These are phyloP conservation scores for Petrophora chlorosata DNA, from an alignment of 2,888 invertebrate species.

Conservation along the genomic window DNA sequence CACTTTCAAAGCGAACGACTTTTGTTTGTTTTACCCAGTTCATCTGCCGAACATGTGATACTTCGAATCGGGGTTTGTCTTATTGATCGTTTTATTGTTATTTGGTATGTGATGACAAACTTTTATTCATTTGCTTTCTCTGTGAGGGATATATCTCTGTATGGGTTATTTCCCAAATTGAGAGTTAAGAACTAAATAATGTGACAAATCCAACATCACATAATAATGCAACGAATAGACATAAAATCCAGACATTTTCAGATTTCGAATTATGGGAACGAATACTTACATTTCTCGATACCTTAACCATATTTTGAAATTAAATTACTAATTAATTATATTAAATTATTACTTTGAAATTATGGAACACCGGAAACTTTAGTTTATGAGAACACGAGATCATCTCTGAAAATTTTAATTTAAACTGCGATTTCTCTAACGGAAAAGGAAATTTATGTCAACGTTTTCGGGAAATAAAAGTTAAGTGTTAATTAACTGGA, in stretches of 20 bases:
- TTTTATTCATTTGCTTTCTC: neutral
- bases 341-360: neutral
- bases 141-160: neutral
- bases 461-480: constrained; percentile 8
- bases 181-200: no score
- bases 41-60: constrained; percentile 57
- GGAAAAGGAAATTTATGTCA: constrained; percentile 15
- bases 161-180: no score
- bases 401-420: constrained; percentile 11
- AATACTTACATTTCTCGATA: no score
- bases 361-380: constrained; percentile 5
- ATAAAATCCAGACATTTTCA: no score
- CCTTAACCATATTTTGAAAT: no score
- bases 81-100: constrained; percentile 28
- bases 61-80: constrained; percentile 17
- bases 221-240: no score
- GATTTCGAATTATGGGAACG: no score
- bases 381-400: constrained; percentile 7
- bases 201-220: no score
- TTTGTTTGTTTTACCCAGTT: constrained; percentile 57
- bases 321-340: no score
- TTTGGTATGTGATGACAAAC: constrained; percentile 15
- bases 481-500: constrained; percentile 11
- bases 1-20: constrained; percentile 46
- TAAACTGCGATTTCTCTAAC: neutral